Base-by-base conservation (phyloP, 37 sponge, comb jelly and placozoan species). In the Dysidea cf. avara region DNA sequence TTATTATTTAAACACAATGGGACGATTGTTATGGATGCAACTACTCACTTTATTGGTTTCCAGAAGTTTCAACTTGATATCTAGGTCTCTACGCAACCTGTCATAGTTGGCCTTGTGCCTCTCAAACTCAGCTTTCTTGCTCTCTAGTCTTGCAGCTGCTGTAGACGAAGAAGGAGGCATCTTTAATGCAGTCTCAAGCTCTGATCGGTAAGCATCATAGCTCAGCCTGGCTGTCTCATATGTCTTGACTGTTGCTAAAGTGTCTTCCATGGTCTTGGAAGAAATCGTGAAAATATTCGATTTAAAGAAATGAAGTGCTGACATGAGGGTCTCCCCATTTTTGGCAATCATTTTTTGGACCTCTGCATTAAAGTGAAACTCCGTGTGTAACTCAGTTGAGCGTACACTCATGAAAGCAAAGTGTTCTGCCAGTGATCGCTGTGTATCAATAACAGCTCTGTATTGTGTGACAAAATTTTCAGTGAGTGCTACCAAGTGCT, bases 211-310 rank as follows among this genome's bases (percentile, higher is more conserved):
- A 4, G 97, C 97, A 76, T 96, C 97, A 38, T 90, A 93, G 7
- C 76, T 21, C 9, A 96, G 65, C 12, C 97, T 55, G 4, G 87
- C 78, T 1, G 77, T 30, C 46, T 96, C 94, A 54, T 96, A 96
- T n/a, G 43, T 39, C 71, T 89, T 93, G 18, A 89, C 87, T 1
- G 94, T 93, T 26, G 43, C 49, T 4, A 93, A 66, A 0, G 97
- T 96, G 75, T 96, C 97, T 56, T 89, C 97, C 61, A 96, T 96
- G 20, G 97, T 88, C 56, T 89, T 93, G 33, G 81, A n/a, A 34
- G 69, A 72, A 30, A 96, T 73, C 11, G 97, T 96, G 17, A 77
- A 61, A 37, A 92, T 62, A 50, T 80, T 86, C 35, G 86, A 50
- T 38, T 67, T 35, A 52, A 96, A 92, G 39, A 53, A 74, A 26